Base-by-base conservation (phyloP, 2,888 invertebrate genomes). In the Callosobruchus maculatus region DNA sequence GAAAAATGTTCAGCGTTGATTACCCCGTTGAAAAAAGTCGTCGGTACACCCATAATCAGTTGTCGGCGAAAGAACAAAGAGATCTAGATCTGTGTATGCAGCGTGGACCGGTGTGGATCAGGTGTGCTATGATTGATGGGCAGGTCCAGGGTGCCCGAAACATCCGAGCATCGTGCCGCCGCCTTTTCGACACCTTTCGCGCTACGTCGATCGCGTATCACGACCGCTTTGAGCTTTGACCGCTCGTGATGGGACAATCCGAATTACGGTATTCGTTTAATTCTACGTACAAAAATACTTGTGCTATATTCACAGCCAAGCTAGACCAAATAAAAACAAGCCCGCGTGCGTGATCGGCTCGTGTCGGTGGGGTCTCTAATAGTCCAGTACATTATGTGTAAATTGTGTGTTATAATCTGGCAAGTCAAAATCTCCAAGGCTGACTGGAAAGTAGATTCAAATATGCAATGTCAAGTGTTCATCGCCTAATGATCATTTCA, bases 101-200 rank as follows among this genome's bases (percentile, higher is more conserved):
- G 3, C 26, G 26, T 26, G 9, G 13, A 18, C 49, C 13, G 18
- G 49, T 49, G 18, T 13, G 49, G 49, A 85, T 84, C 84, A 82
- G 84, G 84, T 85, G 83, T 83, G 82, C 82, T 82, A 83, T 86
- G 85, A 86, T 86, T 85, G 85, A 86, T 86, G 85, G 84, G 84
- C 81, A 82, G 82, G 76, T 83, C 84, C 80, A 80, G 74, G 76
- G 78, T 77, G 78, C 77, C 22, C 68, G 68, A 68, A 68, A 68
- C 68, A 22, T 22, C 68, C 68, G 68, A 68, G 20, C 68, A 22
- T 21, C 21, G 21, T 67, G 72, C 73, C 71, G 72, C 77, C 78
- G 70, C 49, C 49, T 49, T 49, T 49, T 49, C 49, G 49, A 67
- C 49, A 70, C 70, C 74, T 74, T 74, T 72, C 72, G 74, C 74